Conservation (phyloP, 2,888 invertebrate genomes). For the Strigamia transsilvanica region DNA sequence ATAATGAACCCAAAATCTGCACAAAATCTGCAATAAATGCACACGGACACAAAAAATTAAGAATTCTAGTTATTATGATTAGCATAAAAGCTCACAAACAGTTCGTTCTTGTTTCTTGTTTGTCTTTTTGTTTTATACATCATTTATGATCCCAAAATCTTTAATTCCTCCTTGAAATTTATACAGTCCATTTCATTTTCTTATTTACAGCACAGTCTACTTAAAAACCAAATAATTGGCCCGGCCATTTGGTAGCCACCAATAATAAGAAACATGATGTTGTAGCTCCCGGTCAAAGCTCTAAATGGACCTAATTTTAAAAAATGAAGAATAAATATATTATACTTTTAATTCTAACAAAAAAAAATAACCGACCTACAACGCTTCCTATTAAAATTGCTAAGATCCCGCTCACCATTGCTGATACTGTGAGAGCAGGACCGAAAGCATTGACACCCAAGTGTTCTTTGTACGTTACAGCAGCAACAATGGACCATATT, state of each 20-base stretch:
- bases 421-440: background rate
- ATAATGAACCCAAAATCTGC: too few species aligned
- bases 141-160: too few species aligned
- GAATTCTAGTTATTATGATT: too few species aligned
- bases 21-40: too few species aligned
- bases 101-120: too few species aligned
- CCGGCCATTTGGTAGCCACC: background rate
- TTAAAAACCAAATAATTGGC: background rate
- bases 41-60: too few species aligned
- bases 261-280: background rate
- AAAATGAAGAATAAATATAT: too few species aligned
- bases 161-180: background rate
- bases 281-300: background rate
- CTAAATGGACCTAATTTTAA: background rate
- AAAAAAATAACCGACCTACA: too few species aligned
- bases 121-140: too few species aligned
- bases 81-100: too few species aligned
- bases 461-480: background rate
- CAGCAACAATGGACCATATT: background rate
- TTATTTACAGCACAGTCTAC: background rate
- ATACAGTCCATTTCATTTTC: background rate
- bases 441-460: background rate
- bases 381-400: background rate
- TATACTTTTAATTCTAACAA: too few species aligned
- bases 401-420: background rate